Base-by-base conservation (phyloP, 2,113 vertebrate genomes). In the Corythaeola cristata region DNA sequence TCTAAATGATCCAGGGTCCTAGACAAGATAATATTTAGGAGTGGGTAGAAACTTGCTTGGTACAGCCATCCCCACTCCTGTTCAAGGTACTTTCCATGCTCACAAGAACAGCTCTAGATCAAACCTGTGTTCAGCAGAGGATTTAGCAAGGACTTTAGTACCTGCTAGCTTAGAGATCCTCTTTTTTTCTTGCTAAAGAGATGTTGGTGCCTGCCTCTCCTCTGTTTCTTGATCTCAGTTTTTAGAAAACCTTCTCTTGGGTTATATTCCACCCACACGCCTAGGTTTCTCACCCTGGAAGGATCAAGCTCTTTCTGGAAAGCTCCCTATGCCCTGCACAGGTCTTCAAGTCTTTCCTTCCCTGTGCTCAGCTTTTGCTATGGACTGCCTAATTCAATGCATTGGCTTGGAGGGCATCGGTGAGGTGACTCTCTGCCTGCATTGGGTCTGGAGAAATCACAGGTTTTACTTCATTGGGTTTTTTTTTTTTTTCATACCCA, bases 331-430 rank as follows among this genome's bases (percentile, higher is more conserved):
- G 18, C 18, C 11, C 63, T 67, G 15, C 67, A 28, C 24, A 76
- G 33, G 11, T 66, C 33, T 0, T 0, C 23, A 23, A 15, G 27
- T 39, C 7, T 12, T 55, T 71, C 18, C 22, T 64, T 71, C 20
- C 50, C 23, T 44, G 58, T 45, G 17, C 30, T 8, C 39, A 76
- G 13, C 1, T 75, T 58, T 27, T 3, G 26, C 35, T 0, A 0
- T 27, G 15, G 39, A 22, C n/a, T 2, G 0, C 27, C 60, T 3
- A 66, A n/a, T 30, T 62, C 49, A 47, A 9, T 66, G 28, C 39
- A 3, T 23, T 72, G 52, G 17, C n/a, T 67, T 35, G 28, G 5
- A 27, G 67, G 39, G 7, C 8, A 49, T 9, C 8, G 2, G 4
- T 62, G 72, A 9, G 21, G 8, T 0, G 11, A 22, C 18, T 26